phyloP scores from a whole-genome alignment of 2,797 vertebrate genomes.

The Cichlasoma orientale region DNA sequence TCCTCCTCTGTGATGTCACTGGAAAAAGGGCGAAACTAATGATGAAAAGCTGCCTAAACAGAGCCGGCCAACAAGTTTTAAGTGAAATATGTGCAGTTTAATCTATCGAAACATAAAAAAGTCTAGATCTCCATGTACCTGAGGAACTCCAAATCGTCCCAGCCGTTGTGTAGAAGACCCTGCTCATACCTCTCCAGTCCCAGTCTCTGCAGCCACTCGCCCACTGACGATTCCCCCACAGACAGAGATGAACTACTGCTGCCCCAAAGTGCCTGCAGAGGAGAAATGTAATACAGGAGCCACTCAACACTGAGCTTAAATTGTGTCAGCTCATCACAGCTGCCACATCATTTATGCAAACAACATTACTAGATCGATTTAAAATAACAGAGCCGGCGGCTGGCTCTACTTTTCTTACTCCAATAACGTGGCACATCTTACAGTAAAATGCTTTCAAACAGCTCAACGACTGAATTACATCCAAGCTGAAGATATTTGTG shows the following conservation, averaged over 20 bases:
- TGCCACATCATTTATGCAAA: background rate
- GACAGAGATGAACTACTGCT: slow-evolving; percentile 84
- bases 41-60: background rate
- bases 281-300: background rate
- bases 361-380: background rate
- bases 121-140: slow-evolving; percentile 76
- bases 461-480: background rate
- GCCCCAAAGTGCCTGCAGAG: slow-evolving; percentile 83
- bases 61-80: background rate
- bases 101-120: background rate
- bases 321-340: background rate
- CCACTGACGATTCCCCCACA: slow-evolving; percentile 86
- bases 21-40: slow-evolving; percentile 22
- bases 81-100: too few species aligned
- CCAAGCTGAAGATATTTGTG: background rate
- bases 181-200: slow-evolving; percentile 93
- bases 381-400: background rate
- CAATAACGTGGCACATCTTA: background rate
- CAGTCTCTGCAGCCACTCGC: slow-evolving; percentile 90
- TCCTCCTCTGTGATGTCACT: slow-evolving; percentile 98
- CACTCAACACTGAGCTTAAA: background rate
- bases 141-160: slow-evolving; percentile 98
- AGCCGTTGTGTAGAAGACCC: slow-evolving; percentile 94
- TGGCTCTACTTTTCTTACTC: background rate
- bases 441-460: background rate